Evolutionary conservation across 2,113 vertebrate genomes (phyloP).

Genomic region (Butorides virescens): DNA sequence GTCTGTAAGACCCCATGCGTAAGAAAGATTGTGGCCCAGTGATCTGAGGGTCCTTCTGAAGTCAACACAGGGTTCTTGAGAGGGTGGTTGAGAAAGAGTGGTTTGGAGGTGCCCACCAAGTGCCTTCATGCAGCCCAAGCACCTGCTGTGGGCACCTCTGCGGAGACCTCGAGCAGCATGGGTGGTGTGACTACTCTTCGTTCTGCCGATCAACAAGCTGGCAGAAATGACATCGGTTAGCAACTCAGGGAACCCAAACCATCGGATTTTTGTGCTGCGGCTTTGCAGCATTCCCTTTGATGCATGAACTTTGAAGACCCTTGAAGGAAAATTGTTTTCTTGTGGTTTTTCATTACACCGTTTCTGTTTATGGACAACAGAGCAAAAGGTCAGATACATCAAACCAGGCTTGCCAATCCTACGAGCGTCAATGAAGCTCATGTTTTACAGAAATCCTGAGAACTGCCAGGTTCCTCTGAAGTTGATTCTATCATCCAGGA

Average conservation of each 20-base stretch:
- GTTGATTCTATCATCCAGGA: background rate
- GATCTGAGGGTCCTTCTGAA: background rate
- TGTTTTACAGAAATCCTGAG: background rate
- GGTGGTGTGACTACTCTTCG: background rate
- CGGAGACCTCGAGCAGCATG: rapidly evolving
- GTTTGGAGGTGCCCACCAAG: background rate
- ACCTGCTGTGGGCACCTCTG: background rate
- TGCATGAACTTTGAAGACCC: background rate
- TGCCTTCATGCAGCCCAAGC: background rate
- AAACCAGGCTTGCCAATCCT: background rate
- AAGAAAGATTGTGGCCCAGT: background rate
- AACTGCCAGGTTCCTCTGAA: background rate
- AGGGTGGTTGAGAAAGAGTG: background rate
- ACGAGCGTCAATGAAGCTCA: background rate
- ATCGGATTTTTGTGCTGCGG: background rate
- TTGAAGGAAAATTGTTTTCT: background rate
- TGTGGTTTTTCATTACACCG: background rate
- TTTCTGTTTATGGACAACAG: background rate
- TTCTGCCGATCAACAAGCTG: background rate
- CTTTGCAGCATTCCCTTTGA: background rate
- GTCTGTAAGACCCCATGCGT: background rate
- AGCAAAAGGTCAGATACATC: background rate
- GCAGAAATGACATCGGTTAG: background rate
- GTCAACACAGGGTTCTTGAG: background rate
- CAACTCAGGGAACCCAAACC: background rate